These are phyloP conservation scores for Colletes collaris DNA, from an alignment of 2,888 invertebrate genomes.

Conservation along the genomic window DNA sequence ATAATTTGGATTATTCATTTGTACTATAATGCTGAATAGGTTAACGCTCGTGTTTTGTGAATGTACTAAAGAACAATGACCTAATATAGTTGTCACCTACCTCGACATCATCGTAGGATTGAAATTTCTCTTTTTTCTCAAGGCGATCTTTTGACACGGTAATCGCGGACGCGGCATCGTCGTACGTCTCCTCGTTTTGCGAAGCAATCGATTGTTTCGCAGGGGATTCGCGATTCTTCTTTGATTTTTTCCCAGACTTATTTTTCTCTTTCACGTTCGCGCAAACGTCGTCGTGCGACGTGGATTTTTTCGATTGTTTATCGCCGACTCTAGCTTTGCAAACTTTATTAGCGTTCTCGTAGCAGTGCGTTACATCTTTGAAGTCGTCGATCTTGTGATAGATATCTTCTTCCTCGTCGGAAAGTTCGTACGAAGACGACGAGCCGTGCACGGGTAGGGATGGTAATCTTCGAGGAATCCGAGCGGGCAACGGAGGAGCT, in stretches of 20 bases:
- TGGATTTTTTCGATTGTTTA: not conserved
- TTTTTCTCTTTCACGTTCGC: not conserved
- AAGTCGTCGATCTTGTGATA: slow-evolving; percentile 80
- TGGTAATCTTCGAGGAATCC: slow-evolving; percentile 72
- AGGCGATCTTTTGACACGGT: not conserved
- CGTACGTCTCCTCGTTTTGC: slow-evolving; percentile 49
- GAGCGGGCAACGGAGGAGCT: slow-evolving; percentile 70
- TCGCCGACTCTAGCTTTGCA: not conserved
- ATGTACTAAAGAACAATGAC: no score
- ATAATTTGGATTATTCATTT: no score
- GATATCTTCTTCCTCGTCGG: slow-evolving; percentile 76
- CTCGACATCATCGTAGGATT: slow-evolving; percentile 65
- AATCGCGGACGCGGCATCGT: slow-evolving; percentile 43
- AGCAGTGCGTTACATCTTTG: slow-evolving; percentile 53
- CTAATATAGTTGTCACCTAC: slow-evolving; percentile 30
- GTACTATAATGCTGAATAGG: no score
- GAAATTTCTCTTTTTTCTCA: slow-evolving; percentile 1
- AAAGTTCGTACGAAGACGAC: slow-evolving; percentile 29
- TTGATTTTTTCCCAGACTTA: not conserved
- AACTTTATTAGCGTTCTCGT: slow-evolving; percentile 64
- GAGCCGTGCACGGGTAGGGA: slow-evolving; percentile 67
- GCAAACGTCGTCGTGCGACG: slow-evolving; percentile 71
- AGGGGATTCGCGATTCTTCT: not conserved
- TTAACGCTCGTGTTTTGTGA: no score
- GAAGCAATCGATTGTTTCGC: not conserved